These are phyloP conservation scores for Lutraria lutraria DNA, from an alignment of 2,888 invertebrate genomes.

Conservation along the genomic window DNA sequence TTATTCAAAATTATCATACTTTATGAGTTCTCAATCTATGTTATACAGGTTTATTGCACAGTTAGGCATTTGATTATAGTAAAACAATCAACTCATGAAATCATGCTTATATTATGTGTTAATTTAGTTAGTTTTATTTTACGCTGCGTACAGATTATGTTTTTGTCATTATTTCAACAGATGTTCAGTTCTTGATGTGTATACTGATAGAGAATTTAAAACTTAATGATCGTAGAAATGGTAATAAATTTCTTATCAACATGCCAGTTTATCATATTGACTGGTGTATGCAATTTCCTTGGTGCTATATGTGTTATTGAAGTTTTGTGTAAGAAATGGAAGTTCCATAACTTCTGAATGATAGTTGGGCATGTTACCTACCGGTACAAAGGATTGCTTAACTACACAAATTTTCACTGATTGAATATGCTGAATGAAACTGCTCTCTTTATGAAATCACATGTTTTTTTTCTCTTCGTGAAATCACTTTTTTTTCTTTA, in stretches of 20 bases:
- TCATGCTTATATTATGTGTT: conserved; percentile 3
- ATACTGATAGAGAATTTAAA: neutral
- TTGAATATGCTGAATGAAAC: too few relatives aligned
- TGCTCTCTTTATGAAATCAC: too few relatives aligned
- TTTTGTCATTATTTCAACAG: neutral
- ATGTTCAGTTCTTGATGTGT: neutral
- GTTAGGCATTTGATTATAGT: neutral
- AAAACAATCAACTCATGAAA: conserved; percentile 14
- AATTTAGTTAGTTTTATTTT: neutral
- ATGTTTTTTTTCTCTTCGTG: too few relatives aligned
- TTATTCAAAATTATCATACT: conserved; percentile 6
- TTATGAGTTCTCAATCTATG: conserved; percentile 9
- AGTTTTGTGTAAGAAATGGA: too few relatives aligned
- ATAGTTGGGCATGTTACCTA: too few relatives aligned
- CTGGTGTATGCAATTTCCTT: neutral
- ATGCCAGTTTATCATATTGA: neutral
- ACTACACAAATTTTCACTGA: too few relatives aligned
- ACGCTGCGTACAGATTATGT: neutral
- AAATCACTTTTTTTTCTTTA: too few relatives aligned
- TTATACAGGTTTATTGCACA: neutral
- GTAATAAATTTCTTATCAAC: neutral
- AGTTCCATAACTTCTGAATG: too few relatives aligned
- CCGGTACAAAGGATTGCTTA: too few relatives aligned
- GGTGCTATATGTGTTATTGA: neutral
- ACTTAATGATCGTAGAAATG: neutral